Base-by-base conservation (phyloP, 2,888 invertebrate genomes). In the Chesias legatella region DNA sequence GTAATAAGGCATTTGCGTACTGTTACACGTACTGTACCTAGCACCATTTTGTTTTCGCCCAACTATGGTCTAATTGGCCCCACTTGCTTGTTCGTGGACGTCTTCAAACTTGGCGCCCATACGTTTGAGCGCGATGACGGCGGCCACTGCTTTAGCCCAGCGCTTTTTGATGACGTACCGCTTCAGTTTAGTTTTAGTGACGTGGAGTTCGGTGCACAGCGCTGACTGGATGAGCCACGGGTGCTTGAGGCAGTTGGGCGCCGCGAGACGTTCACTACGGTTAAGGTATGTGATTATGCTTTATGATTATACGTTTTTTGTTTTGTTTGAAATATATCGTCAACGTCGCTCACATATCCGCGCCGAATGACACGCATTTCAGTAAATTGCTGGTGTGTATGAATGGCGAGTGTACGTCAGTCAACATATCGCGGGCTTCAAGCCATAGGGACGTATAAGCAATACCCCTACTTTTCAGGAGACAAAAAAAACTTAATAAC, bases 121-220 rank as follows among this genome's bases (percentile, higher is more conserved):
- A 60, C 97, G 80, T 64, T 91, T 92, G 32, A 97, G 86, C 1
- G 97, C 97, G 51, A 96, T 91, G 60, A 97, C 95, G 2, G 95
- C 95, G 54, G 96, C 93, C 21, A 96, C 95, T 0, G 95, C 96
- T 79, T 96, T 96, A 58, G 94, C 92, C 97, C 97, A 97, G 29
- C 96, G 91, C 70, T 95, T 93, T 81, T 95, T 94, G 79, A 95
- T 96, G 47, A 97, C 96, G 75, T 96, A 97, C 49, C 95, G 89
- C 77, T 95, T 95, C 56, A 97, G 85, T 71, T 95, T 94, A 17
- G 92, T 91, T 74, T 94, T 97, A 61, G 92, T 93, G 48, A 95
- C 90, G 48, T 90, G 91, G 33, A 94, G 90, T 54, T 92, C 92
- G 10, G 91, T 91, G 72, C 91, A 92, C 30, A 91, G 85, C 0